Base-by-base conservation (phyloP, 2,888 invertebrate species). In the Acanthosoma haemorrhoidale region DNA sequence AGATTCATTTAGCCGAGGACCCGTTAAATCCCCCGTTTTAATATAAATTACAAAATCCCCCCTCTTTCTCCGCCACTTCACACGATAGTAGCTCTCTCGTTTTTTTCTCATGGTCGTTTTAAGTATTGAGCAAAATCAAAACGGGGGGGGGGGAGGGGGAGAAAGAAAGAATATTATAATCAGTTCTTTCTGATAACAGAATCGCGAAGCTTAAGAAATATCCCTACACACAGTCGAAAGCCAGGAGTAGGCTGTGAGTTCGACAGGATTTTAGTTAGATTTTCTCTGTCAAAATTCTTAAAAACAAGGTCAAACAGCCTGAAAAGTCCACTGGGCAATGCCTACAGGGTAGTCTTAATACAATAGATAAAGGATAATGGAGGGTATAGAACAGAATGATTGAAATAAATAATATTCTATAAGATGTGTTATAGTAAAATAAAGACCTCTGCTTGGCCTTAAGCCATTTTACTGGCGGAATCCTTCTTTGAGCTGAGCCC, bases 21-120 rank as follows among this genome's bases (percentile, higher is more conserved):
- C 61, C 61, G 61, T 61, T 61, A 61, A 61, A 61, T 61, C 61
- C 61, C n/a, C 36, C 61, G 34, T 61, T 61, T 61, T 61, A 61
- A 61, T 61, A 61, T 61, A 61, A 59, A 59, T 59, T 59, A 59
- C 59, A 59, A 61, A 61, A 61, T 36, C 61, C 25, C n/a, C 51
- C 25, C 25, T n/a, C 25, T n/a, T n/a, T 5, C n/a, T 13, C 51
- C 51, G 21, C 13, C 29, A 21, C 29, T 51, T 51, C 29, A 51
- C 25, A 13, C 51, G 9, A 51, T n/a, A 25, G 11, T 6, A n/a
- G 29, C 25, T 25, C 51, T 25, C 2, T 5, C 3, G 16, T 39
- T 39, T 3, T 8, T 16, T 16, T 2, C 39, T 8, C 0, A 39
- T 2, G 11, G 16, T 18, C 41, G 18, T 2, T 41, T 16, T 5